Evolutionary conservation across 1,140 invertebrate species (phyloP), one percentile per base, ranked within the genome.

Genomic region (Zaprionus ornatus): DNA sequence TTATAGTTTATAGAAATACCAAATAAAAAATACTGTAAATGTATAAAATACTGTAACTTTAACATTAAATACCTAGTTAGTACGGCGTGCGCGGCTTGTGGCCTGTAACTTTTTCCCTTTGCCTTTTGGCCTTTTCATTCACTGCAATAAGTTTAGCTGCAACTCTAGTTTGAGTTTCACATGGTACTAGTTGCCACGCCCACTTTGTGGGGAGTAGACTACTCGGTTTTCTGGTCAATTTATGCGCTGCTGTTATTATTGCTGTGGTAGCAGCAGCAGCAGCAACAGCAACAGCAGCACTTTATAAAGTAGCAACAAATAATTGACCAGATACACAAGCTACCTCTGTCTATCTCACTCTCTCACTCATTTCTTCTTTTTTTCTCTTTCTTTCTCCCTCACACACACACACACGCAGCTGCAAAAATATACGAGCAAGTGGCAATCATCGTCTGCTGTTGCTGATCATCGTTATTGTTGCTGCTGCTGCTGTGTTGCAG

Each of bases 241-340:
- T 78, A 75, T 78, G 76, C 61, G 62, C 72, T 54, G 61, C 57
- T 74, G 57, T 65, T 60, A 55, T 64, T 71, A 54, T 48, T 64
- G 68, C 68, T 64, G 52, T 56, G 50, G 57, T 61, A 74, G 68
- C 48, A 59, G 56, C 56, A 29, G 57, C 45, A 50, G 21, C 29
- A 56, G 54, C 40, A 48, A 7, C 23, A 56, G 17, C 42, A 50
- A 40, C 70, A 74, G 35, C 35, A 61, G 57, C 71, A 74, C 83
- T 87, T 86, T 87, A 86, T 86, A 87, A 82, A 86, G 79, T 87
- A 86, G 76, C 82, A 87, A 74, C 82, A 87, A 87, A 86, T 86
- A 87, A 86, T 80, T 86, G 83, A 86, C 83, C 80, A 52, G 62
- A 40, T 27, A 62, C 35, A 71, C 23, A 70, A 50, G 64, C 32